These are phyloP conservation scores for Catocala fraxini DNA, from an alignment of 2,888 invertebrate species.

Conservation along the genomic window DNA sequence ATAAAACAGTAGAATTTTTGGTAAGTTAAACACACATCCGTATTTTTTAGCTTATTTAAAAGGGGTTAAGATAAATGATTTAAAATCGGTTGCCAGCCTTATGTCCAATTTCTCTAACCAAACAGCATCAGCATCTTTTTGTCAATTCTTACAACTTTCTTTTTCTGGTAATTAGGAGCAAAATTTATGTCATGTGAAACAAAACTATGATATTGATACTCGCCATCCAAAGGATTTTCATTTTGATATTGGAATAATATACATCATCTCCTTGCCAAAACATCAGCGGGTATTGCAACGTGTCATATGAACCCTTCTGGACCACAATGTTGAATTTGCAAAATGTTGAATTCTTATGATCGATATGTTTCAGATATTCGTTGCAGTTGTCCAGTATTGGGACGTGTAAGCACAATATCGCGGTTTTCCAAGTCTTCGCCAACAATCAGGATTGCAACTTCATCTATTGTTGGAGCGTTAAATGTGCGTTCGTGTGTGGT, in stretches of 20 bases:
- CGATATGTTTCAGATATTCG: conserved; percentile 18
- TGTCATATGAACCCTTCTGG: conserved; percentile 2
- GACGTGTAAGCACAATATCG: conserved; percentile 30
- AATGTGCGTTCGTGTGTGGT: conserved; percentile 2
- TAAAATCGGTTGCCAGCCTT: neutral
- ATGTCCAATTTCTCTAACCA: no score
- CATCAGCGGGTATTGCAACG: conserved; percentile 28
- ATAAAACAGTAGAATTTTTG: conserved; percentile 12
- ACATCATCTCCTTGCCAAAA: conserved; percentile 54
- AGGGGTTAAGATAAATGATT: neutral
- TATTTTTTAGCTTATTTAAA: conserved; percentile 1
- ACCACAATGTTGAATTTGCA: no score
- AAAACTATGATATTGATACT: conserved; percentile 1
- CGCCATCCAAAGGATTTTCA: conserved; percentile 28
- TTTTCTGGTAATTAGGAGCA: neutral
- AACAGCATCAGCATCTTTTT: no score
- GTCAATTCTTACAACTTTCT: no score
- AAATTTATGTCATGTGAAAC: neutral
- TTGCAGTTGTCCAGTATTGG: conserved; percentile 24
- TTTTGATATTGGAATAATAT: conserved; percentile 44
- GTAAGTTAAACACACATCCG: no score
- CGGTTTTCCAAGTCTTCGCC: conserved; percentile 41
- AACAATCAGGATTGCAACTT: conserved; percentile 52
- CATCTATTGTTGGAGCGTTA: conserved; percentile 43
- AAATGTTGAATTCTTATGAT: no score